A percentile compares a stretch with the other conserved stretches of the same genome.
These are phyloP conservation scores for Euschistus heros DNA, from an alignment of 1,140 invertebrate genomes.

Conservation along the genomic window DNA sequence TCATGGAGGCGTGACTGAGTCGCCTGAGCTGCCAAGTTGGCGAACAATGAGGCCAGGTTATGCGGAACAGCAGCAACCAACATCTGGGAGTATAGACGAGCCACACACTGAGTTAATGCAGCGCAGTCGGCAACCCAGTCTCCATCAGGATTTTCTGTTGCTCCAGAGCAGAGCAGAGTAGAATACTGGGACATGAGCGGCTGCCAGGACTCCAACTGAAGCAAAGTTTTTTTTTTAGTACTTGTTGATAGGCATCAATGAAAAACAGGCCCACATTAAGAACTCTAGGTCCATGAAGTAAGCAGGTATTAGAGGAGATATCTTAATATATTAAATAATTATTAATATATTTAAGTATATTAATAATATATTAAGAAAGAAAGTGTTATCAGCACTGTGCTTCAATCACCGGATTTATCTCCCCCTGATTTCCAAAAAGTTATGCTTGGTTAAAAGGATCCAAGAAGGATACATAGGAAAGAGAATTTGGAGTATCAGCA, in stretches of 20 bases:
- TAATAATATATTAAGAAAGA: too few species aligned
- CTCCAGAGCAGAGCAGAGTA: constrained; percentile 23
- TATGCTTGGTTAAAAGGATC: too few species aligned
- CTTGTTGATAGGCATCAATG: not conserved
- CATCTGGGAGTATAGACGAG: constrained; percentile 45
- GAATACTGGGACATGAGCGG: constrained; percentile 32
- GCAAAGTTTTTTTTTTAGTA: not conserved
- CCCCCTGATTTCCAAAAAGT: too few species aligned
- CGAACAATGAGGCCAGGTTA: constrained; percentile 28
- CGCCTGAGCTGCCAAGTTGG: constrained; percentile 28
- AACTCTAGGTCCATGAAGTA: too few species aligned
- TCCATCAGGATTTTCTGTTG: constrained; percentile 18
- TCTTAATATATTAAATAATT: too few species aligned
- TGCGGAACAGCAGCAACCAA: constrained; percentile 27
- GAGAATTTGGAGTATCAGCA: too few species aligned
- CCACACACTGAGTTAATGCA: constrained; percentile 49
- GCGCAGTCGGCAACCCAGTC: constrained; percentile 47
- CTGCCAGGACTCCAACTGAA: constrained; percentile 40
- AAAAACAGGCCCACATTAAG: not conserved
- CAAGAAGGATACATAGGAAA: too few species aligned
- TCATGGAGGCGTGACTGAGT: constrained; percentile 28
- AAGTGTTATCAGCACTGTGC: too few species aligned
- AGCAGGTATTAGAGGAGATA: too few species aligned
- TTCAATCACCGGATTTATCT: too few species aligned
- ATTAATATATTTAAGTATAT: too few species aligned